Base-by-base conservation (phyloP, 2,888 invertebrate species). In the Notocelia uddmanniana region DNA sequence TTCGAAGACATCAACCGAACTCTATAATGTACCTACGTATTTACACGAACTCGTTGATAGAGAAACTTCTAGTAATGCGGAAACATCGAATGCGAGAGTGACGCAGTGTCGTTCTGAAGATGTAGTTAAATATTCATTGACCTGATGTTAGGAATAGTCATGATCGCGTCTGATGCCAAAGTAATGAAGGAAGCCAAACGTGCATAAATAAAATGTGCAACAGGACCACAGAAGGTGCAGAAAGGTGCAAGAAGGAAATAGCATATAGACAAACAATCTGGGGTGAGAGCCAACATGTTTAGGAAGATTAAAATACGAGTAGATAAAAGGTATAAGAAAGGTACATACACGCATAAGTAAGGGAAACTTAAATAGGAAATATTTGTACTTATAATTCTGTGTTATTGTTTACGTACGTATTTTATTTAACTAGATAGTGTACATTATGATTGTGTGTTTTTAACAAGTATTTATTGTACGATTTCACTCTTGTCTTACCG, bases 401-500 rank as follows among this genome's bases (percentile, higher is more conserved):
- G 84, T 88, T 82, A 77, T 82, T 82, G 83, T 86, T 88, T 85
- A 90, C 84, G 66, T 74, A 66, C 66, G 86, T 88, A 89, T 85
- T 85, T 81, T 85, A 83, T 88, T 89, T 90, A 91, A 90, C 88
- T 89, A 88, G 85, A 52, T 60, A 59, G 90, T 91, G 90, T 91
- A 89, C 83, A 89, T 85, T 89, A 89, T 85, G 87, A 85, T 85
- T 89, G 88, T 90, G 89, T 92, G 67, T 60, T 69, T 60, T 69
- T 71, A 91, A 91, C 89, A 91, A 90, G 85, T 89, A 89, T 85
- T 85, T 90, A 91, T 92, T 93, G 92, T 93, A 92, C 92, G 89
- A 87, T 88, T 89, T 92, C 91, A 91, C 87, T 91, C 90, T 90
- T 90, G 82, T 82, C 83, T 83, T 85, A 83, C 84, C 85, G 84